phyloP scores from a whole-genome alignment of 2,888 invertebrate genomes.

The Nephrotoma flavescens region DNA sequence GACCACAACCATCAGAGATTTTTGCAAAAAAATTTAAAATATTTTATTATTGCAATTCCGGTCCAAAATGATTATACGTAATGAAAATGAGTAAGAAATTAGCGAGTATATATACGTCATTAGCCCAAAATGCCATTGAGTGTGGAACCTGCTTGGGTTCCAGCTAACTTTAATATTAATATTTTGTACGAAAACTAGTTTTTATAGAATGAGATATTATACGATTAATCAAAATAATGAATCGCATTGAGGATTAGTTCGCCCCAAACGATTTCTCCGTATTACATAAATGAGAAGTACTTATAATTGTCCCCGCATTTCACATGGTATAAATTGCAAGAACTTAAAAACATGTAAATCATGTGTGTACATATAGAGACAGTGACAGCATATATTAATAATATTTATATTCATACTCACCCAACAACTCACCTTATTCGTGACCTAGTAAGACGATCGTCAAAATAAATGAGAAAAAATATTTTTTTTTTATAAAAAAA shows the following conservation, averaged over 20 bases:
- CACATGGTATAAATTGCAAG: background rate
- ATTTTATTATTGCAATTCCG: too few species aligned
- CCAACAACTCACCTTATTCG: background rate
- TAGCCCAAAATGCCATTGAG: too few species aligned
- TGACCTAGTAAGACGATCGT: background rate
- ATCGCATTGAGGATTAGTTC: background rate
- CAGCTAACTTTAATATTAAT: too few species aligned
- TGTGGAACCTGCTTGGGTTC: too few species aligned
- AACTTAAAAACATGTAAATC: background rate
- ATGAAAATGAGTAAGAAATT: too few species aligned
- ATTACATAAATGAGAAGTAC: background rate
- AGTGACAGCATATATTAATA: background rate
- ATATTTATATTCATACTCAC: background rate
- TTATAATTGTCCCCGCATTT: background rate
- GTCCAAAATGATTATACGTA: too few species aligned
- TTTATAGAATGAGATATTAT: too few species aligned
- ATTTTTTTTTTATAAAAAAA: background rate
- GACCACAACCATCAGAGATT: too few species aligned
- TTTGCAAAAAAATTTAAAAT: too few species aligned
- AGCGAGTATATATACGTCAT: too few species aligned
- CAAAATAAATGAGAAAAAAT: background rate
- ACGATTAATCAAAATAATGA: too few species aligned
- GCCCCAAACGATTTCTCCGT: background rate
- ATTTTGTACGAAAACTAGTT: too few species aligned
- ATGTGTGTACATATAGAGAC: background rate